Percentiles rank a stretch among this genome's conserved stretches.
These are phyloP conservation scores for Nyctereutes procyonoides DNA, from an alignment of 2,113 vertebrate genomes.

Conservation along the genomic window DNA sequence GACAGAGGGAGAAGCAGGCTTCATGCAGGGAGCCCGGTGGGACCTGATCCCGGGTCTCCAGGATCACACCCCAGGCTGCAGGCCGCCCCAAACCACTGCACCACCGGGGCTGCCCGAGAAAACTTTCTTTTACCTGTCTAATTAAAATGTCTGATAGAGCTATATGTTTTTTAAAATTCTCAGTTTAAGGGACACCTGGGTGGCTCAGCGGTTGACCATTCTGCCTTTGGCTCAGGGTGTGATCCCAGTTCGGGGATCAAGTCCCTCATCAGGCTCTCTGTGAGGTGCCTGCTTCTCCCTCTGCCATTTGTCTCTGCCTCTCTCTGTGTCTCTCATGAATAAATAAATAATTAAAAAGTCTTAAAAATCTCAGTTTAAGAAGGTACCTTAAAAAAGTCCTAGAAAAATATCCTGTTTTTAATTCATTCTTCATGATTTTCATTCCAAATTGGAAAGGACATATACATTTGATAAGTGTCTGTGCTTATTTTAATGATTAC, in stretches of 20 bases:
- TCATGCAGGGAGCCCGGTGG: no score
- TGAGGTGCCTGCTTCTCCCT: background rate
- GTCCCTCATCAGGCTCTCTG: no score
- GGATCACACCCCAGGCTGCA: no score
- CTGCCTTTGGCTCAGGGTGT: background rate
- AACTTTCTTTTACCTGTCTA: background rate
- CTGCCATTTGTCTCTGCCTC: background rate
- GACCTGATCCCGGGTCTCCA: no score
- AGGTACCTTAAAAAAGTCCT: background rate
- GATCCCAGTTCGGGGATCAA: background rate
- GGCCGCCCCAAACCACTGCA: no score
- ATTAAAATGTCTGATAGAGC: conserved; percentile 30
- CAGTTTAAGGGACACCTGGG: background rate
- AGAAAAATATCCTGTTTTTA: background rate
- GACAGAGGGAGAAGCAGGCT: no score
- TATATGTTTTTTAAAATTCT: background rate
- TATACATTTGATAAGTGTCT: background rate
- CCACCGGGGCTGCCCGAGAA: background rate
- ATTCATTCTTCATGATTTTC: background rate
- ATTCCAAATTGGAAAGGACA: background rate
- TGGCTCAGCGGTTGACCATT: background rate
- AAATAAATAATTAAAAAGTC: background rate
- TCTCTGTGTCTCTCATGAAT: background rate
- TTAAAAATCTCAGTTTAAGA: background rate
- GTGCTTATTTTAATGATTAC: background rate